These are phyloP conservation scores for Cotesia typhae DNA, from an alignment of 1,140 invertebrate genomes.

Conservation along the genomic window DNA sequence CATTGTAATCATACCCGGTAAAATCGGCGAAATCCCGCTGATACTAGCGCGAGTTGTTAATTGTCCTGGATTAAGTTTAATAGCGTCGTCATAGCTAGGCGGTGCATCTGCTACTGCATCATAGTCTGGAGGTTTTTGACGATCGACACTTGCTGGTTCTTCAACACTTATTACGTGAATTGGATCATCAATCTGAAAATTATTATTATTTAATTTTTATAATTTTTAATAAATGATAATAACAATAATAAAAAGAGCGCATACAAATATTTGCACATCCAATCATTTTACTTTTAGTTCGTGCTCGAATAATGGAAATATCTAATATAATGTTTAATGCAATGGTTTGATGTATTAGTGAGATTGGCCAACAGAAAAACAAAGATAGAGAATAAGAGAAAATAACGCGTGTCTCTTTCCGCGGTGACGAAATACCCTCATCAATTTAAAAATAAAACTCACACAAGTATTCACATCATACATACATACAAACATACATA, in stretches of 20 bases:
- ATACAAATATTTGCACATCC: too few species aligned
- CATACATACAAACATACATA: too few species aligned
- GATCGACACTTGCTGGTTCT: slow-evolving; percentile 54
- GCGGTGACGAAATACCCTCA: slow-evolving; percentile 1
- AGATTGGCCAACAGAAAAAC: slow-evolving; percentile 19
- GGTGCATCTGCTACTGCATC: slow-evolving; percentile 74
- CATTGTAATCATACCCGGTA: slow-evolving; percentile 28
- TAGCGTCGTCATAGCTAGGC: slow-evolving; percentile 78
- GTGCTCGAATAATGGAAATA: too few species aligned
- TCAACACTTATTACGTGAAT: slow-evolving; percentile 74
- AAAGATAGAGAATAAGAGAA: slow-evolving; percentile 18
- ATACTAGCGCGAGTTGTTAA: slow-evolving; percentile 51
- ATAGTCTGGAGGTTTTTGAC: slow-evolving; percentile 78
- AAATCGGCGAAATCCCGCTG: slow-evolving; percentile 38
- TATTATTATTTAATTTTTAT: background rate
- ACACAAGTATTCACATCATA: too few species aligned
- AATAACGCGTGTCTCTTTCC: slow-evolving; percentile 3
- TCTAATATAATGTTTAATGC: too few species aligned
- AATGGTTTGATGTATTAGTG: background rate
- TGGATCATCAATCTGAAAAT: slow-evolving; percentile 71
- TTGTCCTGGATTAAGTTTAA: slow-evolving; percentile 73
- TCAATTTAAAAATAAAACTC: too few species aligned
- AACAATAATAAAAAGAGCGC: background rate
- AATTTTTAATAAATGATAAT: too few species aligned
- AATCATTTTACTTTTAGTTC: too few species aligned